A percentile compares a stretch with the other conserved stretches of the same genome.
Evolutionary conservation across 2,797 vertebrate species (phyloP).

Genomic region (Kryptolebias ocellatus): DNA sequence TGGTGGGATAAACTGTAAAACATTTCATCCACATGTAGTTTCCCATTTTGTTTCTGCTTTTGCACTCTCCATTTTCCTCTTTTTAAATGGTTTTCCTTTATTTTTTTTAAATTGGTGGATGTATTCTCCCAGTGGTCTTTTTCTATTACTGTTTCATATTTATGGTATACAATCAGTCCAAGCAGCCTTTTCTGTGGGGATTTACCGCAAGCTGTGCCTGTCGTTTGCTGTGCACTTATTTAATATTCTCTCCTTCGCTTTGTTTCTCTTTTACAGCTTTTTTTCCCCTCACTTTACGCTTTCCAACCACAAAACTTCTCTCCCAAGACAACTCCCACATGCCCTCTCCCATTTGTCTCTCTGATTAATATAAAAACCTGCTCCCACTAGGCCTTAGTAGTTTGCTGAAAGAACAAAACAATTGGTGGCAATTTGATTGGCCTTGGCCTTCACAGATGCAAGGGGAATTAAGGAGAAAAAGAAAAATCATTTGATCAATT

Average conservation of each 20-base stretch:
- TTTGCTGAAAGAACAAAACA: constrained; percentile 67
- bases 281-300: constrained; percentile 2
- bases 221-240: constrained; percentile 42
- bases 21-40: constrained; percentile 38
- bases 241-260: constrained; percentile 49
- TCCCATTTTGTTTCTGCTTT: constrained; percentile 21
- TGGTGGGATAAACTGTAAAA: constrained; percentile 43
- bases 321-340: constrained; percentile 55
- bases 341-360: constrained; percentile 64
- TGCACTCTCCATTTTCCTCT: background rate
- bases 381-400: constrained; percentile 57
- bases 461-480: constrained; percentile 64
- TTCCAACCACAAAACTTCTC: constrained; percentile 51
- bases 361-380: constrained; percentile 72
- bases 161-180: background rate
- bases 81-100: constrained; percentile 18
- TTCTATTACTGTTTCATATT: constrained; percentile 12
- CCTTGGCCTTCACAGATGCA: constrained; percentile 60
- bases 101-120: constrained; percentile 25
- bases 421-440: constrained; percentile 75
- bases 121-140: constrained; percentile 18
- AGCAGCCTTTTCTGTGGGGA: background rate
- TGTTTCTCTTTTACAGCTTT: constrained; percentile 28
- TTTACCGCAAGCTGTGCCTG: constrained; percentile 20
- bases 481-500: constrained; percentile 72